Evolutionary conservation across 2,797 vertebrate species (phyloP).

Genomic region (Taeniopygia guttata): DNA sequence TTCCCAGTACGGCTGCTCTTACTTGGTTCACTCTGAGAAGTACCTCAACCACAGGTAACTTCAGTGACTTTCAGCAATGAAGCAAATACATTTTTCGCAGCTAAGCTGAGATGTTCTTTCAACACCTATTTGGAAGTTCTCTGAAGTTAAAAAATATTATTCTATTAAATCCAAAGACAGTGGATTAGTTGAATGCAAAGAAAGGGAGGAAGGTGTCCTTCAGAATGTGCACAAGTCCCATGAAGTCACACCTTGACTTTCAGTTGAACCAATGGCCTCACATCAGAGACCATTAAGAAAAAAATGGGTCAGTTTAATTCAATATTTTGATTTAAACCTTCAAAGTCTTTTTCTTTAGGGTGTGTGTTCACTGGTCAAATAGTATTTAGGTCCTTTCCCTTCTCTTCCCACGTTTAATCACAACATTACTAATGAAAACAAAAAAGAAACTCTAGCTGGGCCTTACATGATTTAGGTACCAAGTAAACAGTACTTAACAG

Average conservation of each 20-base stretch:
- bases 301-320: constrained; percentile 5
- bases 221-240: background rate
- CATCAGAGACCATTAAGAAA: constrained; percentile 13
- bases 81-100: background rate
- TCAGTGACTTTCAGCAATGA: background rate
- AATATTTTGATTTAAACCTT: constrained; percentile 38
- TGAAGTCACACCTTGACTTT: background rate
- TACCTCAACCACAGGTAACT: background rate
- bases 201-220: background rate
- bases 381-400: constrained; percentile 23
- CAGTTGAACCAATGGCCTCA: background rate
- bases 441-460: constrained; percentile 61
- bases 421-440: constrained; percentile 71
- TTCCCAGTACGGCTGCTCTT: background rate
- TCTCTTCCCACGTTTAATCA: constrained; percentile 49
- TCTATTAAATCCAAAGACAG: background rate
- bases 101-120: background rate
- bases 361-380: background rate
- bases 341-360: constrained; percentile 21
- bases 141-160: background rate
- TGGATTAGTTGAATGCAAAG: background rate
- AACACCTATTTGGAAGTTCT: background rate
- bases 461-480: constrained; percentile 78
- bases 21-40: background rate
- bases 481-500: constrained; percentile 80